phyloP scores from a whole-genome alignment of 2,113 vertebrate species.

The Eurypyga helias region DNA sequence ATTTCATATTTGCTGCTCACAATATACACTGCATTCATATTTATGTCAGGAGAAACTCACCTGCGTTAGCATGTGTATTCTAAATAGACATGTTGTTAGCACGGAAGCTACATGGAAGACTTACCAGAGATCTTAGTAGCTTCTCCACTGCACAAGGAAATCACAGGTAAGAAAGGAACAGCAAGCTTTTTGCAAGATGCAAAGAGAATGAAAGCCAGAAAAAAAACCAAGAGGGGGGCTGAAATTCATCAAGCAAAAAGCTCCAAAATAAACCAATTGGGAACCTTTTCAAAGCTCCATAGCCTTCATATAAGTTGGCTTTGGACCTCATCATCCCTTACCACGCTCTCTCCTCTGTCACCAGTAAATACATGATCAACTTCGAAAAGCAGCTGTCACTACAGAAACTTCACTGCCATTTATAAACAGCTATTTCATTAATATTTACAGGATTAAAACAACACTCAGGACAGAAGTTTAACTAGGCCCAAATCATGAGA shows the following conservation, averaged over 20 bases:
- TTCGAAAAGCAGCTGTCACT: background rate
- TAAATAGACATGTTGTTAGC: background rate
- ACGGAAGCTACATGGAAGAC: background rate
- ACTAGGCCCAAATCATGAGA: background rate
- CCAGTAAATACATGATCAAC: background rate
- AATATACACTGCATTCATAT: background rate
- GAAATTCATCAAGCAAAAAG: background rate
- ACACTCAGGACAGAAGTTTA: background rate
- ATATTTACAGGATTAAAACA: background rate
- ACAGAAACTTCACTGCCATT: background rate
- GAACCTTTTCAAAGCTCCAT: background rate
- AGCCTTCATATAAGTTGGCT: rapidly evolving
- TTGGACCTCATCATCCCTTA: background rate
- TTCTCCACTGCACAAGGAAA: background rate
- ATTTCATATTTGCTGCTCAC: background rate
- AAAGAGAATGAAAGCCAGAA: background rate
- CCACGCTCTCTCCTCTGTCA: background rate
- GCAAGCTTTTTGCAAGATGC: background rate
- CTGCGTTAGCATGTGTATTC: background rate
- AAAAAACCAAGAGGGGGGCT: background rate
- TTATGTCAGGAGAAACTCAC: background rate
- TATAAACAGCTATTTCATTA: background rate
- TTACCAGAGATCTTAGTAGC: background rate
- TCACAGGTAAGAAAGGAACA: background rate
- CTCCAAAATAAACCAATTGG: background rate